Evolutionary conservation across 2,888 invertebrate genomes (phyloP), one percentile per base, ranked within the genome.

Genomic region (Epinotia bilunana): DNA sequence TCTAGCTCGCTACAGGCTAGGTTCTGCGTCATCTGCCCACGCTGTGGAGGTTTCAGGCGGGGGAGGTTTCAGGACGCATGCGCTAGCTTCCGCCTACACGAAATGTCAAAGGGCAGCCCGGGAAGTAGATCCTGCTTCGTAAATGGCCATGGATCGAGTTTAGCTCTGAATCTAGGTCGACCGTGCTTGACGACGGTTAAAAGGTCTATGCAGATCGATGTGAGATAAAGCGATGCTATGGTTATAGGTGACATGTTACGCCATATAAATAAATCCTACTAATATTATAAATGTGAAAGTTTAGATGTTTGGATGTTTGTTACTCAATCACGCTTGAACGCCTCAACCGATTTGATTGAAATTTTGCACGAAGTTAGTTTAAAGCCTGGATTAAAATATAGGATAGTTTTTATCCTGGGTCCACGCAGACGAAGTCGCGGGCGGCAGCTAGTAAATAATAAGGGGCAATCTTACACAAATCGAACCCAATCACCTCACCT

Each of bases 81-180:
- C 93, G 91, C 88, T 82, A 78, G 78, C 79, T 79, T 78, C 81
- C 84, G 80, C 87, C 87, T 82, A 85, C 86, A 79, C 80, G 77
- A 83, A 93, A 92, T 93, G 93, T 90, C 92, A 92, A 89, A 91
- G 93, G 92, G 90, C 91, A 89, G 79, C 77, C 90, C 90, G 89
- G 88, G 90, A 86, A 84, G n/a, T 90, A 89, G 90, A 85, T 76
- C 76, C 62, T 72, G 43, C 46, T 16, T 12, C 16, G 69, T 46
- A 46, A 53, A 53, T 53, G 53, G 20, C 73, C 69, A 58, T 60
- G 74, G n/a, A 65, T 62, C 39, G 63, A 16, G 58, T 57, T 63
- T 74, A 67, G 60, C 62, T 43, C 20, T 23, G 55, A 58, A 74
- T 74, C 64, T 74, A 70, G 74, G 74, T 65, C 63, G n/a, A 7